phyloP scores from a whole-genome alignment of 2,113 vertebrate species.

The Syngnathus scovelli region DNA sequence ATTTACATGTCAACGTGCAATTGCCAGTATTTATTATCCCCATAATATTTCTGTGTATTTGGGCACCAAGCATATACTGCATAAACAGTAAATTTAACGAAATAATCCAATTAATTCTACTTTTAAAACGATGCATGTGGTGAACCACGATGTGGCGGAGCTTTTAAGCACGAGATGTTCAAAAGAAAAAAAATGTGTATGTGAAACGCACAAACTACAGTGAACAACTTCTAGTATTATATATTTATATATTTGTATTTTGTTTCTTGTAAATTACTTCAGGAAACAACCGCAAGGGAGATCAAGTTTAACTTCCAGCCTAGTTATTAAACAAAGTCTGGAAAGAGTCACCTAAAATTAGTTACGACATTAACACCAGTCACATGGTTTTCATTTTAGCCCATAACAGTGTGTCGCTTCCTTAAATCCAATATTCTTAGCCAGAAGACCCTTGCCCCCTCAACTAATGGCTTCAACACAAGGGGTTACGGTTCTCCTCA shows the following conservation, averaged over 20 bases:
- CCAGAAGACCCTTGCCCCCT: slow-evolving; percentile 45
- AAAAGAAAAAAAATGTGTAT: neutral
- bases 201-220: neutral
- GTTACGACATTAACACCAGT: slow-evolving; percentile 63
- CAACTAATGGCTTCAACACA: slow-evolving; percentile 64
- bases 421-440: slow-evolving; percentile 55
- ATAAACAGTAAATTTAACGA: neutral
- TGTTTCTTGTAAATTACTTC: slow-evolving; percentile 16
- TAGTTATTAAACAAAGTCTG: slow-evolving; percentile 36
- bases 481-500: slow-evolving; percentile 53
- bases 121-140: neutral
- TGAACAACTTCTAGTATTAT: neutral
- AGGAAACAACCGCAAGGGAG: slow-evolving; percentile 25
- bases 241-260: neutral
- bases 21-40: too few species aligned
- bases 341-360: slow-evolving; percentile 39
- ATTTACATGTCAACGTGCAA: too few species aligned
- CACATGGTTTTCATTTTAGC: slow-evolving; percentile 64
- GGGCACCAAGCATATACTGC: neutral
- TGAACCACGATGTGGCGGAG: too few species aligned
- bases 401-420: slow-evolving; percentile 43
- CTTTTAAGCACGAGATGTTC: neutral
- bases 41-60: neutral
- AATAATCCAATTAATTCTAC: neutral
- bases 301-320: slow-evolving; percentile 39